Evolutionary conservation across 2,113 vertebrate species (phyloP), one percentile per base, ranked within the genome.

Genomic region (Varanus salvator): DNA sequence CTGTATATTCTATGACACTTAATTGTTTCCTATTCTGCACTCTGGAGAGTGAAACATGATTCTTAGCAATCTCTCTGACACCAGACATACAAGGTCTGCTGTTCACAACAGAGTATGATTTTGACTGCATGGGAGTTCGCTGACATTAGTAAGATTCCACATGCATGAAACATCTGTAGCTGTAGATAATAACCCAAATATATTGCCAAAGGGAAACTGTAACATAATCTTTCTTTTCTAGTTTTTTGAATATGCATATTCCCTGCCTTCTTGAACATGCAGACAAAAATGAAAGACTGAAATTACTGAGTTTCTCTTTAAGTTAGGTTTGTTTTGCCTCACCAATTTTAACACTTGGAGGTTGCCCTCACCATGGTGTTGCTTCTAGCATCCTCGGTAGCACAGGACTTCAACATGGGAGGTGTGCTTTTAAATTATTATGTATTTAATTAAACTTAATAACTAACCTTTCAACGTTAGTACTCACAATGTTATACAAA

Each of bases 91-190:
- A 74, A n/a, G 25, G 19, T 86, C 66, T 83, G 64, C 27, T 48
- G 6, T 64, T 17, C 29, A 4, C 23, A 21, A 0, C 71, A 31
- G 29, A 17, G 31, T 78, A 90, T 44, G 9, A 77, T 64, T 90
- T 57, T 80, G 52, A 57, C 66, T 54, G 17, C 4, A 80, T 29
- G 38, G 27, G 27, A 84, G 29, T 0, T 0, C 52, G 72, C 64
- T 93, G 90, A 31, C 71, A 85, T 71, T 84, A 38, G 66, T 29
- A 69, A 27, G 71, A 31, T 52, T 86, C 8, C 86, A 17, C 23
- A 29, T 44, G 29, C 74, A 82, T 44, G 64, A 12, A 84, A 84
- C 69, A 76, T 89, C 85, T 86, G 85, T 60, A 38, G 44, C 11
- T 6, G 3, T 86, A 57, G 54, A 87, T 57, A 88, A 60, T 74